Base-by-base conservation (phyloP, 2,113 vertebrate genomes). In the Pogona vitticeps region DNA sequence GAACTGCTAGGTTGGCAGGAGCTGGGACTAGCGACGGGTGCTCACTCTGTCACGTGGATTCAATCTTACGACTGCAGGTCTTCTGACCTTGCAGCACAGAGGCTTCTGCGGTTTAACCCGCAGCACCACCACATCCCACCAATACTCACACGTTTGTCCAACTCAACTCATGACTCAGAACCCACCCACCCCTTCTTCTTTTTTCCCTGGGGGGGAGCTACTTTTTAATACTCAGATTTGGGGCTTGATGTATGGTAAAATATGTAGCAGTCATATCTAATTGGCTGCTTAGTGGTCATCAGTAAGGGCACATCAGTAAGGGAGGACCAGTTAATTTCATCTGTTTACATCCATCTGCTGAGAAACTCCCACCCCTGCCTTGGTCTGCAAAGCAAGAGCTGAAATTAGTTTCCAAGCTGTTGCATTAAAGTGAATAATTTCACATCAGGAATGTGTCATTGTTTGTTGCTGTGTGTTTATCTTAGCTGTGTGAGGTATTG, bases 341-440 rank as follows among this genome's bases (percentile, higher is more conserved):
- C 88, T 0, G 0, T 92, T 93, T 89, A 83, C 1, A 83, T 89
- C 83, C 88, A 89, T 20, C 52, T 79, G 36, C 52, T 81, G 65
- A 87, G 88, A 88, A 92, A 93, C 85, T 63, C 81, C 84, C 2
- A 20, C 72, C 90, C 89, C 91, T 91, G 88, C 42, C 0, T 84
- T 71, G 83, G 70, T 80, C 92, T 91, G 85, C 86, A 89, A 91
- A 88, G 83, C 91, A 88, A 87, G 4, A n/a, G 78, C 67, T 86
- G 85, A 82, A 84, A 82, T 83, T 86, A 81, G 40, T 92, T 92
- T 92, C 93, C 92, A 91, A 90, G 40, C 89, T 86, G 84, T 88
- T 88, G 84, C 91, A 77, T 95, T 87, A 56, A 83, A 79, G 76
- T 80, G 83, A 89, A 91, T 40, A 88, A 80, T 92, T 83, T 92